Evolutionary conservation across 2,797 vertebrate species (phyloP), one percentile per base, ranked within the genome.

Genomic region (Sylvilagus floridanus): DNA sequence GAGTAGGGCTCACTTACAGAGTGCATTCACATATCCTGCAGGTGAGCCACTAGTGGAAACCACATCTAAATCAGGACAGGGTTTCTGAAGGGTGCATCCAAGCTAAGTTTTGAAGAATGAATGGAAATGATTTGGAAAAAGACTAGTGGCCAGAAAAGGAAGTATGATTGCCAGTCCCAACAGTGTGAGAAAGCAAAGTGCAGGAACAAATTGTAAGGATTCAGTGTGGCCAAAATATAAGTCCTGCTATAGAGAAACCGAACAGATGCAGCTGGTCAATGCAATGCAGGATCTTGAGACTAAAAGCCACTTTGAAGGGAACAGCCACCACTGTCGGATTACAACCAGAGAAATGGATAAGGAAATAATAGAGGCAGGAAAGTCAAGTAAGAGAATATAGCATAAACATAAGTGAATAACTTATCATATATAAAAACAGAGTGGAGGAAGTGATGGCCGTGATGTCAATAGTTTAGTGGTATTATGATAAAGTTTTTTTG

Each of bases 391-490:
- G 14, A 78, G 26, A 72, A 81, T 21, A 32, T n/a, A 22, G 1
- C 5, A 78, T 28, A 60, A 91, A 65, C 16, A 0, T 37, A 91
- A 50, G 5, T 75, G 30, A 94, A 4, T 21, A 84, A 83, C 8
- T 77, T 50, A 91, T 52, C 57, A 71, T 47, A 52, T 62, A 47
- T 54, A 62, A 65, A 57, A 63, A 78, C 2, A 91, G 6, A 93
- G n/a, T 11, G 8, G 30, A 7, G 2, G 13, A 89, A 82, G 22
- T 82, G 9, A 50, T 71, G 88, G 88, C 50, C n/a, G 12, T 8
- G 42, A 47, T 7, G 8, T 47, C 42, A 47, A 79, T 14, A 35
- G n/a, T 63, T 88, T 86, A 54, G 37, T 87, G 6, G 7, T 87
- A 78, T 84, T 63, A 63, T 19, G 5, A 52, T 93, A 84, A 69